Evolutionary conservation across 2,888 invertebrate species (phyloP), one percentile per base, ranked within the genome.

Genomic region (Macrophya alboannulata): DNA sequence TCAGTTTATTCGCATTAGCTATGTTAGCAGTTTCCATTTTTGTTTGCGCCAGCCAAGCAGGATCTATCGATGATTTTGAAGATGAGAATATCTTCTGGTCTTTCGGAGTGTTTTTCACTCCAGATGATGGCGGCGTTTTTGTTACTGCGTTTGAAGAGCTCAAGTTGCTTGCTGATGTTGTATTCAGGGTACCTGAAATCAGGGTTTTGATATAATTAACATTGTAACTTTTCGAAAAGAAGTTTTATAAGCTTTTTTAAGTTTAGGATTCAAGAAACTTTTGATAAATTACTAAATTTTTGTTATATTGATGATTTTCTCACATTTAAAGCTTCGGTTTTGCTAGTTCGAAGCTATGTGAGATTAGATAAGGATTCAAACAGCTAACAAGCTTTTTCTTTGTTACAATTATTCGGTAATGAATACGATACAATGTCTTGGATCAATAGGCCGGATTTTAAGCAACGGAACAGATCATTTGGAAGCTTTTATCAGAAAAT

Each of bases 1-100:
- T 84, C 37, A 90, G 86, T 86, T 91, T 92, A 87, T 92, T 92
- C 21, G 90, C 92, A 87, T 92, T 92, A 15, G 93, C 92, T 88
- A 92, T 92, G 87, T 92, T 94, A 12, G 93, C 92, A 17, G 93
- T 90, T 85, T 94, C 94, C 88, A 94, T 90, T 88, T 93, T 93
- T 3, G 94, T 93, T 87, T 94, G 94, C 21, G 93, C 93, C 62
- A 94, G 86, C 94, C 94, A 94, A 74, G 91, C 91, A 77, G 93
- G 94, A 88, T 93, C 93, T 48, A 93, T 93, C 12, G 92, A 90
- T 4, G 68, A 59, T 87, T 93, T 93, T n/a, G 91, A 87, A 31
- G 92, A 90, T 86, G 92, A 89, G 89, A 93, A 93, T 81, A 92
- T 88, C 87, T 92, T 93, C 86, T 91, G 91, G 87, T 93, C 93